Base-by-base conservation (phyloP, 37 sponge, comb jelly and placozoan species). In the Amphimedon queenslandica region DNA sequence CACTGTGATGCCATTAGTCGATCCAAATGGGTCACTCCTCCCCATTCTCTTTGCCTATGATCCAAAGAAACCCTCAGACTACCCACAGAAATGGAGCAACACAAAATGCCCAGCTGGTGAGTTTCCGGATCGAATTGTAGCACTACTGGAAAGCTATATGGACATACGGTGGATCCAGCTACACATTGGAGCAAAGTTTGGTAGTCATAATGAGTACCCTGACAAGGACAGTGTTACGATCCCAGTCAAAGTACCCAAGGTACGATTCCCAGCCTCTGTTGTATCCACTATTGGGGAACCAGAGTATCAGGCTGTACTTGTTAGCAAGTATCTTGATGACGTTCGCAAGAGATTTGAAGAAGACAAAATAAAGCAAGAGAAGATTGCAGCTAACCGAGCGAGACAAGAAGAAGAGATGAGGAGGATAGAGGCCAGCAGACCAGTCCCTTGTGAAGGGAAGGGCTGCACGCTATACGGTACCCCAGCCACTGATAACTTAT, bases 1-100 rank as follows among this genome's bases (percentile, higher is more conserved):
- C 23, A 67, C 80, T 13, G 87, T 96, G 4, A 77, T 92, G 16
- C 97, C 97, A 4, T 86, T 96, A 39, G 90, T 91, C 34, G 63
- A 71, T 16, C 87, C 90, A 18, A 78, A 89, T 53, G 88, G 93
- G 0, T 40, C 66, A 3, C 73, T 88, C 53, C 86, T 96, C 3
- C 88, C 91, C 4, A 63, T 96, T 28, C 93, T 82, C 47, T 96
- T 93, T 74, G 76, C 82, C 1, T 65, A 55, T 27, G 79, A 94
- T 57, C 87, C 90, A 1, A 76, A 83, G 21, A 58, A 79, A 38
- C 25, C 51, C 13, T 32, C 33, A 3, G 43, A 70, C 3, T 18
- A 18, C 13, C 13, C 53, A 47, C 13, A 47, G 13, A 68, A 73
- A 35, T 74, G 80, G 74, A 31, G 58, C 37, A 58, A 78, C 3